Evolutionary conservation across 2,113 vertebrate genomes (phyloP), one percentile per base, ranked within the genome.

Genomic region (Ardeotis arabs): DNA sequence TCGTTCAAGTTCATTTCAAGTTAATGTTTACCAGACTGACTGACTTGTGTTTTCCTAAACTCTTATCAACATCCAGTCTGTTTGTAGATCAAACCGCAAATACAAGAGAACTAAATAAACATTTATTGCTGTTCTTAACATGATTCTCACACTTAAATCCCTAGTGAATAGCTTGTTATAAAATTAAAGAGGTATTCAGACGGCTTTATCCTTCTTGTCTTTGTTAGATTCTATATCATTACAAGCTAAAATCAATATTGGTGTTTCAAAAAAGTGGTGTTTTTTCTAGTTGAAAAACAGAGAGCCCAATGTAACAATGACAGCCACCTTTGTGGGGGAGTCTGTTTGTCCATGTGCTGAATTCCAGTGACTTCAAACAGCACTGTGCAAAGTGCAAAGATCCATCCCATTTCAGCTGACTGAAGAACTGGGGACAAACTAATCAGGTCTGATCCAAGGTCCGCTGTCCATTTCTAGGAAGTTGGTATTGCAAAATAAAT

Each of bases 331-430:
- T 53, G 27, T 14, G 35, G 33, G 39, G 58, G 44, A 58, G n/a
- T 56, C 58, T 87, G 4, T 91, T 84, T 92, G 86, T 62, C 45
- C 39, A 4, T 4, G 29, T 69, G 73, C 52, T 62, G 52, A 90
- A 96, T 41, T 93, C 68, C 85, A 81, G 44, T 6, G 3, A 78
- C 52, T 92, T 87, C 86, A 84, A 70, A 89, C 12, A 78, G 64
- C 64, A 24, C 58, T 39, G 80, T 73, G 67, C 90, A 95, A 96
- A 94, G 96, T 93, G 74, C 95, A 95, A 96, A 96, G 96, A 87
- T 93, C 69, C 49, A 78, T 70, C 24, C 24, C 60, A 6, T 55
- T 4, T 84, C 47, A 93, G 56, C 45, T 59, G 60, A 35, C 88
- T 49, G 56, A 72, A 78, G 64, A 91, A 50, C 39, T 13, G 24